These are phyloP conservation scores for Patella ulyssiponensis DNA, from an alignment of 2,888 invertebrate genomes.

Conservation along the genomic window DNA sequence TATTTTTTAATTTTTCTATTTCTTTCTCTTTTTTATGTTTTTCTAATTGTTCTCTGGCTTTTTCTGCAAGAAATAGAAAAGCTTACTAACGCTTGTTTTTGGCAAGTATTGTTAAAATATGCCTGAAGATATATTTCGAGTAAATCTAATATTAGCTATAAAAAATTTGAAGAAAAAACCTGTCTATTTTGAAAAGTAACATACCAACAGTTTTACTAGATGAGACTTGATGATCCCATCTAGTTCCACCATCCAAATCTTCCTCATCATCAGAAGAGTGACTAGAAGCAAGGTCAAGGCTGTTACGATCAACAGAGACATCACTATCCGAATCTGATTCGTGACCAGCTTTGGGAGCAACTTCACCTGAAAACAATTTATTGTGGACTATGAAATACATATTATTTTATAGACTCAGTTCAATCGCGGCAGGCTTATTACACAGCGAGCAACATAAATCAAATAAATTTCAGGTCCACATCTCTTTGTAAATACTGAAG, in stretches of 20 bases:
- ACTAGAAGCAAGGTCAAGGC: constrained; percentile 91
- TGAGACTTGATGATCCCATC: constrained; percentile 62
- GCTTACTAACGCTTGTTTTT: background rate
- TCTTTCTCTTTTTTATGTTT: constrained; percentile 56
- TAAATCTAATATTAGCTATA: background rate
- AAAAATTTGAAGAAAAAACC: background rate
- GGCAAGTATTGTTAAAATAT: too few relatives aligned
- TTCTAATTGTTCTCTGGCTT: constrained; percentile 60
- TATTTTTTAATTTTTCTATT: constrained; percentile 43
- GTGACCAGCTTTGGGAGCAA: constrained; percentile 72
- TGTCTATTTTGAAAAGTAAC: constrained; percentile 19
- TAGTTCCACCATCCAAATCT: constrained; percentile 64
- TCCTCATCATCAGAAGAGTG: constrained; percentile 93
- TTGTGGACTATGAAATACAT: background rate
- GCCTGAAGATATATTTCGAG: background rate
- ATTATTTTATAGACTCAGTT: background rate
- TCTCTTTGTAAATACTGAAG: too few relatives aligned
- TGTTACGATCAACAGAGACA: constrained; percentile 72
- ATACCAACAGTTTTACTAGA: constrained; percentile 63
- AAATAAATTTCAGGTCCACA: too few relatives aligned
- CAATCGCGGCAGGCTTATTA: too few relatives aligned
- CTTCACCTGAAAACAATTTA: background rate
- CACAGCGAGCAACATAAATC: too few relatives aligned
- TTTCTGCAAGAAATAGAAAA: constrained; percentile 46
- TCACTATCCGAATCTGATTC: constrained; percentile 85